Base-by-base conservation (phyloP, 2,888 invertebrate genomes). In the Acanthosepion lycidas region DNA sequence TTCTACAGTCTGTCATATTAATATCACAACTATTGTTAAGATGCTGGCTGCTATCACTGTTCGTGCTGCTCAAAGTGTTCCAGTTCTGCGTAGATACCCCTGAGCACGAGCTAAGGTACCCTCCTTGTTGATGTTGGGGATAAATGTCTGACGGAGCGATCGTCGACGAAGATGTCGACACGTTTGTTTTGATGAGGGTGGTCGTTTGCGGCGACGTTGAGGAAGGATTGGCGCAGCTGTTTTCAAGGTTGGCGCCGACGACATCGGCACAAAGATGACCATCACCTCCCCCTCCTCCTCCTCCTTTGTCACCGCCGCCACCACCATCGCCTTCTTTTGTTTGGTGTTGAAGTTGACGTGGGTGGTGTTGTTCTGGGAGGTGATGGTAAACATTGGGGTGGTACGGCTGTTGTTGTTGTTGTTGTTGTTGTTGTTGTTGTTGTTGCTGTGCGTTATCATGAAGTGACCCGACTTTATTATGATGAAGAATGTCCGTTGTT, bases 301-400 rank as follows among this genome's bases (percentile, higher is more conserved):
- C 92, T 18, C 92, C 93, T 53, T 53, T 93, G 53, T 93, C 93
- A 51, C 53, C 49, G 23, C 93, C 93, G 53, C 92, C 92, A 92
- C 93, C 93, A 48, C 51, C 93, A 51, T 53, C 53, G 51, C 78
- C 78, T 78, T 93, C 93, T 93, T 93, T 93, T 49, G 93, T 93
- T 33, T 93, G 93, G n/a, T 93, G 93, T 53, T 93, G 93, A 53
- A 53, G 93, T 53, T 93, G 48, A 12, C 53, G 93, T 6, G 49
- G 51, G 93, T 93, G 93, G 93, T 93, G 93, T 53, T 93, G 48
- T n/a, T 93, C 51, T 6, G 49, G 93, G 51, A 18, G 51, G 51
- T 93, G 93, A 15, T 93, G 51, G 51, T 92, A 51, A 26, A 28
- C 92, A n/a, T 92, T 48, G 49, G 48, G 49, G 12, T 51, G 93